Base-by-base conservation (phyloP, 2,888 invertebrate genomes). In the Lithophane semibrunnea region DNA sequence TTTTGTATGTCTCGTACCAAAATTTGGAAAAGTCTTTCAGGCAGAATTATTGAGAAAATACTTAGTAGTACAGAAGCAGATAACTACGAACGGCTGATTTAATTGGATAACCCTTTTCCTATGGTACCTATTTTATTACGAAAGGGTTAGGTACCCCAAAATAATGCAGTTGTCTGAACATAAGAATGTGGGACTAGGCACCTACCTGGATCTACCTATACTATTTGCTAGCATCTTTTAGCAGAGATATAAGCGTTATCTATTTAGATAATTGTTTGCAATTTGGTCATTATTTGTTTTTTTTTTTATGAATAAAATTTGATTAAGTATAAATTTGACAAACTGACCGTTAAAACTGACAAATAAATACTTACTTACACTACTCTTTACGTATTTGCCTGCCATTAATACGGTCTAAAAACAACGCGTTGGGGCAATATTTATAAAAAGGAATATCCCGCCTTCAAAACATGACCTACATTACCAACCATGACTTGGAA, bases 381-480 rank as follows among this genome's bases (percentile, higher is more conserved):
- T 9, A 21, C 54, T 54, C n/a, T 21, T 52, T 54, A 54, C 3
- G 21, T 9, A 56, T n/a, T 0, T n/a, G 5, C 13, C 49, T 49
- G 18, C 18, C 18, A 8, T 52, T 52, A 52, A 18, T 56, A 56
- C 12, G n/a, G 10, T n/a, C n/a, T 21, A n/a, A 10, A n/a, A 56
- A n/a, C 21, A 56, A n/a, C 3, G 10, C 3, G 10, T n/a, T 54
- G 21, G 1, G 54, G 21, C 21, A 54, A 54, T 21, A 54, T 54
- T 21, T 54, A 18, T 49, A 24, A 56, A 44, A 44, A 3, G 5
- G 7, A 9, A 49, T 44, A 37, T 9, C 0, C 0, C 56, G 12
- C 16, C 52, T 18, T 54, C 42, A n/a, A 52, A 58, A 73, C 47
- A 58, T 52, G 54, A 69, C 75, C 77, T 65, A 76, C 24, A 65